These are phyloP conservation scores for Stenolophus ochropezus DNA, from an alignment of 2,888 invertebrate genomes.

Conservation along the genomic window DNA sequence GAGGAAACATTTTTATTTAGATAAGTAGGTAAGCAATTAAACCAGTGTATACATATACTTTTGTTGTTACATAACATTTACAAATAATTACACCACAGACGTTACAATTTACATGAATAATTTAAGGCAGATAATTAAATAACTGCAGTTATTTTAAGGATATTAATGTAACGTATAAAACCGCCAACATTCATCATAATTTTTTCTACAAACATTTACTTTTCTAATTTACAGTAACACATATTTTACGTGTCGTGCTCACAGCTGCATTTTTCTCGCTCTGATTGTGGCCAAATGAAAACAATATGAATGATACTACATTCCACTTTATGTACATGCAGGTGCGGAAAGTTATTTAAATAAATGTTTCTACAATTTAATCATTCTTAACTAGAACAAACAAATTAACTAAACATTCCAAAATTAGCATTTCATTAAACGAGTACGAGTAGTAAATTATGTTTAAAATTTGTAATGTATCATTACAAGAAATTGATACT, in stretches of 20 bases:
- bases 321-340: neutral
- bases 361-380: constrained; percentile 5
- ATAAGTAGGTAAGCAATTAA: neutral
- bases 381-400: neutral
- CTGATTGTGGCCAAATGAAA: constrained; percentile 42
- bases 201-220: constrained; percentile 16
- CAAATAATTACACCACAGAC: constrained; percentile 4
- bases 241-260: constrained; percentile 33
- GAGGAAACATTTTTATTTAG: neutral
- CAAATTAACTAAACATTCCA: no score
- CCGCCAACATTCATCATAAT: constrained; percentile 1
- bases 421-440: no score
- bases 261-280: constrained; percentile 38
- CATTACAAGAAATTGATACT: no score
- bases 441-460: no score
- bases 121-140: constrained; percentile 4
- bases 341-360: constrained; percentile 20
- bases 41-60: neutral
- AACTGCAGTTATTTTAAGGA: constrained; percentile 2
- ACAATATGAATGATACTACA: constrained; percentile 19
- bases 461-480: no score
- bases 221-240: constrained; percentile 46
- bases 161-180: constrained; percentile 11
- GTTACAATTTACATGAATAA: constrained; percentile 11
- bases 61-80: neutral